Conservation (phyloP, 2,113 vertebrate species). For the Bostrychus sinensis region DNA sequence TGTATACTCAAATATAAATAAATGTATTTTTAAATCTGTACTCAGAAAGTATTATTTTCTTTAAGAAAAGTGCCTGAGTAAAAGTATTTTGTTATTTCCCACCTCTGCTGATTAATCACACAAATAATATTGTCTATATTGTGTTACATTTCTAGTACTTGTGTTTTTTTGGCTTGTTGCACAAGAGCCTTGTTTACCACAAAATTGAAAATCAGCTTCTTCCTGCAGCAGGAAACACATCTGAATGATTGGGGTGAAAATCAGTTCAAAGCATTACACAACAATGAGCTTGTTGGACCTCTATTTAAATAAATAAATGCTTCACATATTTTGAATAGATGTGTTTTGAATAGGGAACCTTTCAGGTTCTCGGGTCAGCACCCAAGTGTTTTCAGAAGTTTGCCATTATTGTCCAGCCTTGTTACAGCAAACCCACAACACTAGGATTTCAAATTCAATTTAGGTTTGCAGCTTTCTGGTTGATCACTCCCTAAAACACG, state of each 20-base stretch:
- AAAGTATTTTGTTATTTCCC: too few relatives aligned
- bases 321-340: background rate
- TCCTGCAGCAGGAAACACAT: slow-evolving; percentile 48
- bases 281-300: slow-evolving; percentile 41
- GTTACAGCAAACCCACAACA: too few relatives aligned
- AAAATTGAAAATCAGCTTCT: background rate
- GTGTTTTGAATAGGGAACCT: background rate
- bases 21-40: too few relatives aligned
- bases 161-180: background rate
- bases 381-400: background rate
- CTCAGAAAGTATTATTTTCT: too few relatives aligned
- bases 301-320: slow-evolving; percentile 16
- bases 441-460: too few relatives aligned
- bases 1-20: too few relatives aligned
- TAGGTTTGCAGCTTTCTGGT: too few relatives aligned
- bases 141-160: background rate
- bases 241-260: slow-evolving; percentile 26
- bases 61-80: too few relatives aligned
- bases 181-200: slow-evolving; percentile 7
- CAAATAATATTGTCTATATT: too few relatives aligned
- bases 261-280: slow-evolving; percentile 2
- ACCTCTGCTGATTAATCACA: too few relatives aligned
- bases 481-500: too few relatives aligned
- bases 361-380: background rate
- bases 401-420: background rate